A percentile compares a stretch with the other conserved stretches of the same genome.
phyloP scores from a whole-genome alignment of 1,140 invertebrate genomes.

The Mizuhopecten yessoensis region DNA sequence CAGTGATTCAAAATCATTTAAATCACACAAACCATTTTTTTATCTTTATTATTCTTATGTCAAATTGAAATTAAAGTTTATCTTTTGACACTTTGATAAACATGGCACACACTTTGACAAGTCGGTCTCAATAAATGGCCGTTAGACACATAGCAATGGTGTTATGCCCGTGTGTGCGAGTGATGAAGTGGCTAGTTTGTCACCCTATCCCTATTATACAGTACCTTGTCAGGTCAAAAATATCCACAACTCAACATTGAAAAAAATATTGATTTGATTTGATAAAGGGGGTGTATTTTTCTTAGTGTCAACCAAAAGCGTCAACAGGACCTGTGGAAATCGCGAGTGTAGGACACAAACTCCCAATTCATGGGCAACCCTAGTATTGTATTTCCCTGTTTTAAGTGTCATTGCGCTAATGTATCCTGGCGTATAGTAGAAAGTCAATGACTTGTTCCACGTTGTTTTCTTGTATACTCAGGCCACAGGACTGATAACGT shows the following conservation, averaged over 20 bases:
- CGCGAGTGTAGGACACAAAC: neutral
- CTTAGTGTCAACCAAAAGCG: neutral
- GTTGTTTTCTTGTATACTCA: neutral
- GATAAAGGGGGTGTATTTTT: slow-evolving; percentile 34
- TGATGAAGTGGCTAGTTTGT: neutral
- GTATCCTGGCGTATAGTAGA: neutral
- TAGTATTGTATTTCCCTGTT: slow-evolving; percentile 27
- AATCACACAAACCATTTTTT: neutral
- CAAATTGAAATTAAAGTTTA: slow-evolving; percentile 23
- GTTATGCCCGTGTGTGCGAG: neutral
- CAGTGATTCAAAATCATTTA: too few species aligned
- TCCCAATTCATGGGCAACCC: neutral
- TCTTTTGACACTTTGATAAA: slow-evolving; percentile 35
- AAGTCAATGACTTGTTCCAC: neutral
- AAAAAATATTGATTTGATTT: slow-evolving; percentile 28
- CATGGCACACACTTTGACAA: neutral
- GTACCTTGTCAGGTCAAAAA: slow-evolving; percentile 17
- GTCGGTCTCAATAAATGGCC: neutral
- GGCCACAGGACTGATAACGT: neutral
- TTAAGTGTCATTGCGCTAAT: slow-evolving; percentile 20
- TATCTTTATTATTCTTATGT: slow-evolving; percentile 35
- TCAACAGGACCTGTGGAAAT: slow-evolving; percentile 8
- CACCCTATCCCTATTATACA: neutral
- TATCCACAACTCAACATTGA: neutral
- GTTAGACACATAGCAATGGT: neutral